These are phyloP conservation scores for Choristoneura fumiferana DNA, from an alignment of 1,140 invertebrate genomes.

Conservation along the genomic window DNA sequence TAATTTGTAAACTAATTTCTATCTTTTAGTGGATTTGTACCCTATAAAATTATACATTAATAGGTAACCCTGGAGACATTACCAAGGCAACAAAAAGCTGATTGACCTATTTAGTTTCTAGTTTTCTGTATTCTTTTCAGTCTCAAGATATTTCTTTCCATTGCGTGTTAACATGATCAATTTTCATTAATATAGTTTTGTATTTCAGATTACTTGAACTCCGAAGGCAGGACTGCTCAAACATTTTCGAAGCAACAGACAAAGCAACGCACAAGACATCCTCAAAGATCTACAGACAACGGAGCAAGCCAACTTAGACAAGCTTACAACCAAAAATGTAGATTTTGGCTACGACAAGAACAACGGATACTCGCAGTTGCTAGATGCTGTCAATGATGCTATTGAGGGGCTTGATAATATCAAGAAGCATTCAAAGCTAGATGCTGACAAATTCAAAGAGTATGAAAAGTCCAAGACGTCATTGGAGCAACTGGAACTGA, in stretches of 20 bases:
- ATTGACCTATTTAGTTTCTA: too few relatives aligned
- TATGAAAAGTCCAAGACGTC: constrained; percentile 43
- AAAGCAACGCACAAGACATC: constrained; percentile 37
- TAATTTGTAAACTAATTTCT: too few relatives aligned
- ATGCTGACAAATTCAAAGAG: constrained; percentile 50
- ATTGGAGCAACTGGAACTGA: constrained; percentile 45
- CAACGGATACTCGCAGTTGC: constrained; percentile 52
- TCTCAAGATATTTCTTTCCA: too few relatives aligned
- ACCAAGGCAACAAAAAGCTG: too few relatives aligned
- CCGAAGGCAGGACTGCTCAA: constrained; percentile 41
- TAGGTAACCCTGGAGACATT: too few relatives aligned
- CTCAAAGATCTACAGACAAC: constrained; percentile 37
- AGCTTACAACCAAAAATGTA: constrained; percentile 58
- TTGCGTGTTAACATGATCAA: too few relatives aligned
- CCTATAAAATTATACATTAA: too few relatives aligned
- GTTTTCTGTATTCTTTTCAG: too few relatives aligned
- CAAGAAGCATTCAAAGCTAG: constrained; percentile 58
- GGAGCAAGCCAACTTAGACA: constrained; percentile 51
- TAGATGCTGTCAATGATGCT: constrained; percentile 62
- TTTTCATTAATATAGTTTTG: constrained; percentile 2
- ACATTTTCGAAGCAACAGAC: constrained; percentile 50
- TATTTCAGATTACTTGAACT: constrained; percentile 54
- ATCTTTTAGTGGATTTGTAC: too few relatives aligned
- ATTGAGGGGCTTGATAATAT: constrained; percentile 57
- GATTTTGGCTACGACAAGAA: constrained; percentile 61